Conservation (phyloP, 2,113 vertebrate genomes). For the Sminthopsis crassicaudata region DNA sequence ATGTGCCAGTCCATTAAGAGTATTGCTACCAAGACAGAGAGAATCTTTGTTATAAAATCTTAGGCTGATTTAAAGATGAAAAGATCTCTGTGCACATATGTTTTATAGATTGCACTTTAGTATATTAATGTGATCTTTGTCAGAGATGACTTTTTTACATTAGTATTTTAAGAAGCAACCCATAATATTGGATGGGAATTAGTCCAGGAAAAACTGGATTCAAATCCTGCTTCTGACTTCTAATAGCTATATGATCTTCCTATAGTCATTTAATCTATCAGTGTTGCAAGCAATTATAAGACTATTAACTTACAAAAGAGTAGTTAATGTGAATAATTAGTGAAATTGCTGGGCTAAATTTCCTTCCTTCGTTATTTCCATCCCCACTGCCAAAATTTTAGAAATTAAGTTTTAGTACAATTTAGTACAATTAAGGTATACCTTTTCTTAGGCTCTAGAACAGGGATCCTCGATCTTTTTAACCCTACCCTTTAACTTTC, state of each 20-base stretch:
- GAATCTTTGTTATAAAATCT: background rate
- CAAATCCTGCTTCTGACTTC: background rate
- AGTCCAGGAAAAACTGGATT: background rate
- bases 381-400: background rate
- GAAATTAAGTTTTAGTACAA: background rate
- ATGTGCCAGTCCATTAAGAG: background rate
- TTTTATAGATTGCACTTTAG: background rate
- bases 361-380: background rate
- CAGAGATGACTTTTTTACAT: background rate
- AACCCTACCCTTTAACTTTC: background rate
- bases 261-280: background rate
- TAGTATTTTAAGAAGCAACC: background rate
- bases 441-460: background rate
- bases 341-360: background rate
- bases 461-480: background rate
- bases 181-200: background rate
- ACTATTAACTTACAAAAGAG: background rate
- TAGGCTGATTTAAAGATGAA: background rate
- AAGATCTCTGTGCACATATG: background rate
- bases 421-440: background rate
- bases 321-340: background rate
- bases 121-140: background rate
- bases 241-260: background rate
- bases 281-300: background rate
- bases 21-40: background rate